Base-by-base conservation (phyloP, 2,797 vertebrate species). In the Lindbergichthys nudifrons region DNA sequence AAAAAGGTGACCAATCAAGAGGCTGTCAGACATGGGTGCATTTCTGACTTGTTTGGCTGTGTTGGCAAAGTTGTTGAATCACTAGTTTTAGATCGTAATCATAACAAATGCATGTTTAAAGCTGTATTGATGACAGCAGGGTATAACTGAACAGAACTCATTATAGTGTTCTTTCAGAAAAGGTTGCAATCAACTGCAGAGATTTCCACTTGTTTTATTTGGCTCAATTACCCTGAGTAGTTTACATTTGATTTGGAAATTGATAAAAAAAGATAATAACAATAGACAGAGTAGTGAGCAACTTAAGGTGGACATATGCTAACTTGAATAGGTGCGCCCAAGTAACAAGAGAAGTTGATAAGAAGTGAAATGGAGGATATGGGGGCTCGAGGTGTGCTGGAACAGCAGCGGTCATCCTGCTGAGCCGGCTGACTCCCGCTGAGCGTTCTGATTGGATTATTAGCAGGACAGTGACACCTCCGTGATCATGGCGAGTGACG, bases 361-460 rank as follows among this genome's bases (percentile, higher is more conserved):
- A 2, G 56, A 53, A 71, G 62, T 19, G n/a, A 19, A 62, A 43
- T 46, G 52, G 5, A 52, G 70, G 65, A 65, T 50, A 10, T 50
- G 3, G 39, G 60, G 68, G 56, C 52, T 56, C 0, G 10, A 58
- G 61, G 65, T 45, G 69, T 54, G 64, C 21, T 4, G 42, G 73
- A 75, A 32, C 50, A 48, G 58, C 36, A 18, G 56, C 53, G 10
- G 54, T 45, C 67, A 42, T 10, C 63, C 8, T 65, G 80, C 85
- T 70, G 86, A 39, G 75, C 47, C 64, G n/a, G 77, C 52, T 65
- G 82, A 78, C 60, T 73, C 91, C 89, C 72, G 70, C 47, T 45
- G 80, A 65, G 67, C 47, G 11, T 74, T 92, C 85, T 92, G 91
- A 93, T 92, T 91, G 86, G 90, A 85, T 90, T 70, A 82, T 93